A percentile compares a stretch with the other conserved stretches of the same genome.
phyloP scores from a whole-genome alignment of 2,888 invertebrate species.

The Carterocephalus palaemon region DNA sequence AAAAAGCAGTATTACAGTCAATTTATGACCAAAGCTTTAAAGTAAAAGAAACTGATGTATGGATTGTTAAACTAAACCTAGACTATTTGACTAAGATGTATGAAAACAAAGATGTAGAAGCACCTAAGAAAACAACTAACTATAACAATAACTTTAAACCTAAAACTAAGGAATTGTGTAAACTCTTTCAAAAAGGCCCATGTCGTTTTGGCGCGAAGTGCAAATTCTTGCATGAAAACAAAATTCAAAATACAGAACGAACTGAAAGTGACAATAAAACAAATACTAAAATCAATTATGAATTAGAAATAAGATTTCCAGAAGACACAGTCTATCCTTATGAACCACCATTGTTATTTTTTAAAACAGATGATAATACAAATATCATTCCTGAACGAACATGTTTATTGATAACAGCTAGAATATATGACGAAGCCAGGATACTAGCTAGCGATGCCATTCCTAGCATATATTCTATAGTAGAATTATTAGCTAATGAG shows the following conservation, averaged over 20 bases:
- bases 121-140: slow-evolving; percentile 59
- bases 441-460: slow-evolving; percentile 82
- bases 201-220: slow-evolving; percentile 88
- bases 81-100: slow-evolving; percentile 81
- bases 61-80: slow-evolving; percentile 83
- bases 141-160: slow-evolving; percentile 52
- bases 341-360: slow-evolving; percentile 84
- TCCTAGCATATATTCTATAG: slow-evolving; percentile 85
- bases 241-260: slow-evolving; percentile 46
- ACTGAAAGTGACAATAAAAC: slow-evolving; percentile 47
- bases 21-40: slow-evolving; percentile 85
- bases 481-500: slow-evolving; percentile 84
- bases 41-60: slow-evolving; percentile 85
- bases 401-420: slow-evolving; percentile 82
- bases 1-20: slow-evolving; percentile 86
- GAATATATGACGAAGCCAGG: slow-evolving; percentile 83
- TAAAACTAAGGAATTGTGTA: slow-evolving; percentile 80
- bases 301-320: slow-evolving; percentile 86
- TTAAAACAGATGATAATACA: slow-evolving; percentile 80
- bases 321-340: slow-evolving; percentile 84
- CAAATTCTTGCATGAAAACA: slow-evolving; percentile 83
- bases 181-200: slow-evolving; percentile 80
- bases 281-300: slow-evolving; percentile 74
- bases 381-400: slow-evolving; percentile 80
- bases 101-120: slow-evolving; percentile 70